phyloP scores from a whole-genome alignment of 2,797 vertebrate genomes.

The Enteromius trimaculatus region DNA sequence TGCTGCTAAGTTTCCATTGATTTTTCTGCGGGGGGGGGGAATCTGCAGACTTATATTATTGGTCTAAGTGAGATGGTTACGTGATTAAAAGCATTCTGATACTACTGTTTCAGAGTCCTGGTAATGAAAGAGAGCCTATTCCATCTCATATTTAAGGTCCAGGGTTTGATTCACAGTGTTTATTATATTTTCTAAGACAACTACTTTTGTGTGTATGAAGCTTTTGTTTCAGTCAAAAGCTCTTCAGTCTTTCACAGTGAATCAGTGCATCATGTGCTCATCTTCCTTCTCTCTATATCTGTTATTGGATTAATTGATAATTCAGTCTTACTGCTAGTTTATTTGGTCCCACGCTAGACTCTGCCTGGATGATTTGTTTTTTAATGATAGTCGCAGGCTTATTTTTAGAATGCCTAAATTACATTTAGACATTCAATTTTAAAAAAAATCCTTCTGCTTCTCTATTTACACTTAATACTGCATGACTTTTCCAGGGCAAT shows the following conservation, averaged over 20 bases:
- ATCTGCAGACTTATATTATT: slow-evolving; percentile 27
- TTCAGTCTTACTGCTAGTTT: slow-evolving; percentile 54
- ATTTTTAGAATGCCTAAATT: not conserved
- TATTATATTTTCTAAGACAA: not conserved
- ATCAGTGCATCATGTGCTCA: slow-evolving; percentile 43
- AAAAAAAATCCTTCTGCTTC: not conserved
- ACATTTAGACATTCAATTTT: not conserved
- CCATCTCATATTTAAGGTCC: slow-evolving; percentile 6
- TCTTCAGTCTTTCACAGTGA: slow-evolving; percentile 22
- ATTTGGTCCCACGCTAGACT: slow-evolving; percentile 21
- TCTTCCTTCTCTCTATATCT: slow-evolving; percentile 34
- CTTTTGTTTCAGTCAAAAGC: slow-evolving; percentile 28
- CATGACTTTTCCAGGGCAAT: not conserved
- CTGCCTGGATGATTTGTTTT: not conserved
- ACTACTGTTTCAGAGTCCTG: slow-evolving; percentile 30
- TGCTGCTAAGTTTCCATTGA: slow-evolving; percentile 53
- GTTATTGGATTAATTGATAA: slow-evolving; percentile 53
- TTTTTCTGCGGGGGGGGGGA: slow-evolving; percentile 33
- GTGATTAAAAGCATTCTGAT: slow-evolving; percentile 42
- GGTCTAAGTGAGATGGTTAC: slow-evolving; percentile 18
- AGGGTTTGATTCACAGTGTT: slow-evolving; percentile 19
- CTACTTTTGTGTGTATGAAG: slow-evolving; percentile 15
- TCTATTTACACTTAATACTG: not conserved
- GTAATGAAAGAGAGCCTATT: slow-evolving; percentile 43
- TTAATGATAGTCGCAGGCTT: not conserved